A percentile compares a stretch with the other conserved stretches of the same genome.
Conservation (phyloP, 2,797 vertebrate species). For the Ptychobarbus kaznakovi region DNA sequence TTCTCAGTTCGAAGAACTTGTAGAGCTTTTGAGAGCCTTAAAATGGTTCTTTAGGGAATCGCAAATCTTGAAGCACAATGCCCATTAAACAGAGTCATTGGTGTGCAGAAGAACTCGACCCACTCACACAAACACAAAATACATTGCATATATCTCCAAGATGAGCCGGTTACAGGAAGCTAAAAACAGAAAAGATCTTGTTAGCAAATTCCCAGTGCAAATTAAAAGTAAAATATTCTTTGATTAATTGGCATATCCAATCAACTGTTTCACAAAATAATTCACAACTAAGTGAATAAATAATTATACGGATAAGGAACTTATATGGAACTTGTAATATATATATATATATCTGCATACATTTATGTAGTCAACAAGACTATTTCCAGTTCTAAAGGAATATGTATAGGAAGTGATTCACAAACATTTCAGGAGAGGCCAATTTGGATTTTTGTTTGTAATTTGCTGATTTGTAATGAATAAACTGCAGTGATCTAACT, state of each 20-base stretch:
- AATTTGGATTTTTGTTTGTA: conserved; percentile 25
- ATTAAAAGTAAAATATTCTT: not conserved
- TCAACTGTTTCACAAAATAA: not conserved
- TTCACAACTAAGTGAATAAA: not conserved
- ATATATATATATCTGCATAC: not conserved
- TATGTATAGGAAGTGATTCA: not conserved
- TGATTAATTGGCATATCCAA: not conserved
- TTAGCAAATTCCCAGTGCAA: conserved; percentile 25
- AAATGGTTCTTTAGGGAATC: conserved; percentile 11
- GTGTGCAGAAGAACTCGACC: not conserved
- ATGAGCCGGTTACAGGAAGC: not conserved
- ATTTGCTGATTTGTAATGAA: conserved; percentile 45
- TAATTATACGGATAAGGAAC: not conserved
- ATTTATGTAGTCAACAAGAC: not conserved
- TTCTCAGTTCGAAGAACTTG: conserved; percentile 21
- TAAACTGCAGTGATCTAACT: conserved; percentile 27
- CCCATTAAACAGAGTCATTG: conserved; percentile 16
- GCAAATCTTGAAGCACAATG: not conserved
- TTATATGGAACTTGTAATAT: not conserved
- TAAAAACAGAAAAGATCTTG: not conserved
- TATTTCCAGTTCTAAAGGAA: not conserved
- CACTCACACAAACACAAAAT: not conserved
- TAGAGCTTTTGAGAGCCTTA: conserved; percentile 11
- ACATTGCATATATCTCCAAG: not conserved
- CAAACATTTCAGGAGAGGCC: not conserved